Conservation (phyloP, 2,888 invertebrate genomes). For the Venusia cambrica region DNA sequence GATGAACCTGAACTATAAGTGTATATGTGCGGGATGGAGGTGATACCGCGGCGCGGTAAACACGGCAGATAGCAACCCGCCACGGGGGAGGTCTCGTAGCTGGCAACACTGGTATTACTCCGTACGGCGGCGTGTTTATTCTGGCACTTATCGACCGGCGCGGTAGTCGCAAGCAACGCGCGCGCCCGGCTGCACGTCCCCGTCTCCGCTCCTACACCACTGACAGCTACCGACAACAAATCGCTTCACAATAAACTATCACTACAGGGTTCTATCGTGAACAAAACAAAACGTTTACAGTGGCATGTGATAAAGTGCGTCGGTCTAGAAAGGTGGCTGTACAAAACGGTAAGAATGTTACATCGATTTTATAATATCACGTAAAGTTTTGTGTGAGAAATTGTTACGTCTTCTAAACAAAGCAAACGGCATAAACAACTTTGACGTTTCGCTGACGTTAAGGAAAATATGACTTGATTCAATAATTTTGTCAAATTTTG, state of each 20-base stretch:
- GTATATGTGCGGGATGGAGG: conserved; percentile 27
- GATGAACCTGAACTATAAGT: conserved; percentile 31
- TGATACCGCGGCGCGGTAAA: conserved; percentile 51
- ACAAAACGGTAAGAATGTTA: conserved; percentile 54
- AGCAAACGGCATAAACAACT: no score
- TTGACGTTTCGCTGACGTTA: no score
- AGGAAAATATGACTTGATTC: conserved; percentile 11
- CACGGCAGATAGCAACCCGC: conserved; percentile 51
- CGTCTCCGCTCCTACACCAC: conserved; percentile 45
- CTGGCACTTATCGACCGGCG: conserved; percentile 76
- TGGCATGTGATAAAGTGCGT: conserved; percentile 58
- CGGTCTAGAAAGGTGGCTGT: conserved; percentile 58
- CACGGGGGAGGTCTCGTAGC: conserved; percentile 32
- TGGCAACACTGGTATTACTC: conserved; percentile 61
- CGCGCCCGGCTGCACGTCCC: conserved; percentile 48
- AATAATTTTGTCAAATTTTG: neutral
- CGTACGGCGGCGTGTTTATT: conserved; percentile 75
- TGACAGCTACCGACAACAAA: conserved; percentile 57
- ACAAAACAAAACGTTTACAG: conserved; percentile 40
- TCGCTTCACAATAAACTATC: conserved; percentile 44
- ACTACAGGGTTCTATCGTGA: conserved; percentile 29
- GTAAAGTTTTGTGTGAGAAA: conserved; percentile 36
- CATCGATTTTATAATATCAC: conserved; percentile 21
- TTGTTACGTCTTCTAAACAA: conserved; percentile 23
- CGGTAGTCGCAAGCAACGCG: conserved; percentile 58